phyloP scores from a whole-genome alignment of 2,888 invertebrate genomes.

The Andricus curvator region DNA sequence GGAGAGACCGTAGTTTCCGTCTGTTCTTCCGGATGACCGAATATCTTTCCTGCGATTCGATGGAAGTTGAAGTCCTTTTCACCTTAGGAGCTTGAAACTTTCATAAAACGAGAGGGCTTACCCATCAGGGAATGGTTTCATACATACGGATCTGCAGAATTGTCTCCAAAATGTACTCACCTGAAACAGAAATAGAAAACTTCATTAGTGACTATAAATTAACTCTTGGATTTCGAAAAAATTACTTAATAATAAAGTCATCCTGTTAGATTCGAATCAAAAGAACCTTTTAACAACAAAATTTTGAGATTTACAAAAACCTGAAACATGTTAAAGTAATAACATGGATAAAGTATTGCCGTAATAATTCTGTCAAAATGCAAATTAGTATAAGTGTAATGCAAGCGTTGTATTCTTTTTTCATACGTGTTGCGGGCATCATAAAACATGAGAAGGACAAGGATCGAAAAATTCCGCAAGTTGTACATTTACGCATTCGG shows the following conservation, averaged over 20 bases:
- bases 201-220: background rate
- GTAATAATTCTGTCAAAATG: slow-evolving; percentile 25
- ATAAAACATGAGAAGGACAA: slow-evolving; percentile 39
- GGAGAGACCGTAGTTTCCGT: slow-evolving; percentile 39
- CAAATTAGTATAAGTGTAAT: slow-evolving; percentile 38
- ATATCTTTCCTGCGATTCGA: slow-evolving; percentile 4
- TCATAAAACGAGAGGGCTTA: background rate
- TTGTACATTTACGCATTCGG: slow-evolving; percentile 42
- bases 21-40: slow-evolving; percentile 1
- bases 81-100: background rate
- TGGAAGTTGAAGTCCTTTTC: background rate
- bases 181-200: slow-evolving; percentile 63
- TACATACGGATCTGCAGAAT: background rate
- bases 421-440: slow-evolving; percentile 20
- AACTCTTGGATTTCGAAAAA: background rate
- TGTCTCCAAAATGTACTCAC: slow-evolving; percentile 61
- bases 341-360: slow-evolving; percentile 11
- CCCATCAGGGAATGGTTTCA: background rate
- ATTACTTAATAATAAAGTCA: background rate
- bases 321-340: slow-evolving; percentile 12
- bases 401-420: slow-evolving; percentile 17
- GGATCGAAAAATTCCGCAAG: slow-evolving; percentile 37
- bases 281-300: background rate
- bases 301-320: background rate
- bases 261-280: slow-evolving; percentile 6